Evolutionary conservation across 2,113 vertebrate genomes (phyloP).

Genomic region (Thoracochromis brauschi): DNA sequence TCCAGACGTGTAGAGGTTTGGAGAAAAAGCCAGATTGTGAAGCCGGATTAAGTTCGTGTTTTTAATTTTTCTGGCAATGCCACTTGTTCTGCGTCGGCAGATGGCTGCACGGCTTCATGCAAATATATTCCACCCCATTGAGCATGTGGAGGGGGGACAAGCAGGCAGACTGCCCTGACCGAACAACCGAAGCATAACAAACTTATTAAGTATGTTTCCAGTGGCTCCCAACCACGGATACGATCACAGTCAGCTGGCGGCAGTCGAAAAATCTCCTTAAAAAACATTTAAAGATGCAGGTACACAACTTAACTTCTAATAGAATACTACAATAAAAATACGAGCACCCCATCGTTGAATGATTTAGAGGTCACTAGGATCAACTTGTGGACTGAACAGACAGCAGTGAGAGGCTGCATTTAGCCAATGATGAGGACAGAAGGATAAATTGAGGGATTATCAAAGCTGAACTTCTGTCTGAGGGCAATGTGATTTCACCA

Average conservation of each 20-base stretch:
- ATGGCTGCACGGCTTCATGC: constrained; percentile 48
- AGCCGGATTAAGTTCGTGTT: constrained; percentile 36
- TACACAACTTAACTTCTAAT: background rate
- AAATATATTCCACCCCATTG: constrained; percentile 26
- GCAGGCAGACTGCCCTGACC: background rate
- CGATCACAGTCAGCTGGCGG: background rate
- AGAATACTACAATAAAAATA: background rate
- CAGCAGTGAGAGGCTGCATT: background rate
- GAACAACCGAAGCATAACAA: background rate
- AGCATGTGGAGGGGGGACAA: constrained; percentile 1
- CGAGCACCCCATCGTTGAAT: background rate
- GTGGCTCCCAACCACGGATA: background rate
- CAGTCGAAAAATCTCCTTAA: background rate
- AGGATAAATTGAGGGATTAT: background rate
- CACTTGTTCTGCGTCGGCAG: constrained; percentile 62
- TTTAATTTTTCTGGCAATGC: constrained; percentile 35
- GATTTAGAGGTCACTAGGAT: background rate
- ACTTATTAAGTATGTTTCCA: background rate
- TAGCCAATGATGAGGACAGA: background rate
- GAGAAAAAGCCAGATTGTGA: background rate
- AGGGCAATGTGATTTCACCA: background rate
- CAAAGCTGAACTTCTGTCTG: background rate
- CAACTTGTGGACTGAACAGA: background rate
- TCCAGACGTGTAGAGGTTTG: background rate
- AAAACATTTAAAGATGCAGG: background rate